These are phyloP conservation scores for Tolypeutes matacus DNA, from an alignment of 2,797 vertebrate genomes.

Conservation along the genomic window DNA sequence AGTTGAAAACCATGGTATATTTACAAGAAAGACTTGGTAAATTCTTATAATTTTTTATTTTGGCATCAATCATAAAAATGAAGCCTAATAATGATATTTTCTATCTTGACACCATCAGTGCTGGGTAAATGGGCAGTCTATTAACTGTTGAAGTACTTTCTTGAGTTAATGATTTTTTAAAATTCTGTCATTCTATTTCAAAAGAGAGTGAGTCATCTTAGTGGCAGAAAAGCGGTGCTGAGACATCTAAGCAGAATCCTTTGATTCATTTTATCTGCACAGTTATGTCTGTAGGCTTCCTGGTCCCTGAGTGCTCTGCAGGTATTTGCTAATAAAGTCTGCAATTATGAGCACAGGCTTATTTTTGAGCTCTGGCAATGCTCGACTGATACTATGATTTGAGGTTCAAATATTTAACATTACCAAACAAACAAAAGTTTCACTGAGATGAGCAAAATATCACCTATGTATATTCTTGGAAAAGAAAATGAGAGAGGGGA, in stretches of 20 bases:
- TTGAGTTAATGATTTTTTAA: background rate
- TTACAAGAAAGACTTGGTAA: background rate
- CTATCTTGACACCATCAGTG: background rate
- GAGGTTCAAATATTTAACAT: background rate
- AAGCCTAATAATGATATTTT: background rate
- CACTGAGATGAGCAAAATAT: background rate
- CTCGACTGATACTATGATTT: background rate
- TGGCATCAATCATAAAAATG: background rate
- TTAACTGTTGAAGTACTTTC: background rate
- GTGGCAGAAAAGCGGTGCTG: background rate
- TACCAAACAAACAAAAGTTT: background rate
- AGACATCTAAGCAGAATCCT: background rate
- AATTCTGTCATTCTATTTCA: background rate
- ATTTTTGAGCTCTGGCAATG: background rate
- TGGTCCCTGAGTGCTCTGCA: background rate
- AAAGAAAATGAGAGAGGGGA: background rate
- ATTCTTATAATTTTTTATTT: background rate
- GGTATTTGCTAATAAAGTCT: background rate
- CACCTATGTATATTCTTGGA: background rate
- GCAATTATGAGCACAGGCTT: background rate
- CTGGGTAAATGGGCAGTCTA: background rate
- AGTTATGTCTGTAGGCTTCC: background rate
- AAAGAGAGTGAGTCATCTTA: background rate
- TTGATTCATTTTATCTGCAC: background rate
- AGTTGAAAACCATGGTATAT: background rate